phyloP scores from a whole-genome alignment of 2,797 vertebrate species.

The Siniperca scherzeri region DNA sequence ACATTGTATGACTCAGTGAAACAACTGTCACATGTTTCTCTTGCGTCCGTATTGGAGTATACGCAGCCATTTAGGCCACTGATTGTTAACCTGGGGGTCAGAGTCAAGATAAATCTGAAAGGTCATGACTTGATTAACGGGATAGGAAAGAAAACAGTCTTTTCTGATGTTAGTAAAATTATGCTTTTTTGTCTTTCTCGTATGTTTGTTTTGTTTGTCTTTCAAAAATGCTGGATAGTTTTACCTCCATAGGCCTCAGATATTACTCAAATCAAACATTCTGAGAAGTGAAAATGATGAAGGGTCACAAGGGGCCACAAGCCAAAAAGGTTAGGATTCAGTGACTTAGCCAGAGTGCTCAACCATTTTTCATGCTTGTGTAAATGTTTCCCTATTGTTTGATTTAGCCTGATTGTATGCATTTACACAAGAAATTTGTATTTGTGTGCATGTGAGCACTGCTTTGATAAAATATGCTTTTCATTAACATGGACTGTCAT shows the following conservation, averaged over 20 bases:
- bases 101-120: neutral
- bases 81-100: neutral
- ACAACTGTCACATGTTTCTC: neutral
- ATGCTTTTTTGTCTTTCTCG: neutral
- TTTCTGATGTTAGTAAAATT: neutral
- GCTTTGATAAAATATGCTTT: constrained; percentile 19
- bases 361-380: neutral
- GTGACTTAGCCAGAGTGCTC: neutral
- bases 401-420: constrained; percentile 4
- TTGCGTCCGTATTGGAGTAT: neutral
- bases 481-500: constrained; percentile 34
- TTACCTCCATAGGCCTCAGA: neutral
- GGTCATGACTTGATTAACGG: neutral
- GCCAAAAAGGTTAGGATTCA: neutral
- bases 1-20: neutral
- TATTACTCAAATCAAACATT: neutral
- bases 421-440: neutral
- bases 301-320: neutral
- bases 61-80: neutral
- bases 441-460: neutral
- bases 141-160: neutral
- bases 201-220: neutral
- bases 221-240: neutral
- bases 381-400: constrained; percentile 18
- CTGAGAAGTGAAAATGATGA: neutral